phyloP scores from a whole-genome alignment of 2,113 vertebrate genomes.

The Progne subis region DNA sequence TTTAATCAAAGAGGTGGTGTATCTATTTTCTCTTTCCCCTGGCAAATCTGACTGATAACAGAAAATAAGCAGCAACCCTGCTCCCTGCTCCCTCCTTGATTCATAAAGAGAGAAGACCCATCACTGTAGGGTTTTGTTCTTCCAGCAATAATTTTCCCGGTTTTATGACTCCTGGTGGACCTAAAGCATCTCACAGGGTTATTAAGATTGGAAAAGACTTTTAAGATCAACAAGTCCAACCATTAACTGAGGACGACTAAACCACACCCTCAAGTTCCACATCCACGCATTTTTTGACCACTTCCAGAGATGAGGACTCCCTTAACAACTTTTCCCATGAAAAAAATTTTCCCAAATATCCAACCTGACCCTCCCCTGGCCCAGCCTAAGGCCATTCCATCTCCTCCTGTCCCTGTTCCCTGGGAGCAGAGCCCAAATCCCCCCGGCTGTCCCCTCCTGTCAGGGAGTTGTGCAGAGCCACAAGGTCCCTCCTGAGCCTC shows the following conservation, averaged over 20 bases:
- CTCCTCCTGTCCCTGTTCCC: not conserved
- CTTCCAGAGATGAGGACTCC: not conserved
- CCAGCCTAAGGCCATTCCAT: not conserved
- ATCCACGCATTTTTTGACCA: accelerated
- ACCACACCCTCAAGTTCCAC: not conserved
- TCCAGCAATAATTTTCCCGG: not conserved
- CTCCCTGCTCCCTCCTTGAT: not conserved
- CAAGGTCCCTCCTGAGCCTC: not conserved
- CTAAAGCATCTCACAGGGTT: not conserved
- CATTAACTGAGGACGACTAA: accelerated
- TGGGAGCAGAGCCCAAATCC: not conserved
- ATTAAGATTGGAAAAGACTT: not conserved
- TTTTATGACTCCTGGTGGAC: not conserved
- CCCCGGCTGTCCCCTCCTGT: not conserved
- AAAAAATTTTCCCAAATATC: accelerated
- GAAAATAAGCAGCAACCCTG: not conserved
- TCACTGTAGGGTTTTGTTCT: not conserved
- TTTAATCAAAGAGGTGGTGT: not conserved
- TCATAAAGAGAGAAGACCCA: not conserved
- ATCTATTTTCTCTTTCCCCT: not conserved
- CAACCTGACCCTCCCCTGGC: accelerated
- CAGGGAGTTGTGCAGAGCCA: not conserved
- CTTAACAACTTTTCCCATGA: not conserved
- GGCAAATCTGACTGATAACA: not conserved
- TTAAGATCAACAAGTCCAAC: not conserved